phyloP scores from a whole-genome alignment of 2,797 vertebrate genomes.

The Sebastes aleutianus region DNA sequence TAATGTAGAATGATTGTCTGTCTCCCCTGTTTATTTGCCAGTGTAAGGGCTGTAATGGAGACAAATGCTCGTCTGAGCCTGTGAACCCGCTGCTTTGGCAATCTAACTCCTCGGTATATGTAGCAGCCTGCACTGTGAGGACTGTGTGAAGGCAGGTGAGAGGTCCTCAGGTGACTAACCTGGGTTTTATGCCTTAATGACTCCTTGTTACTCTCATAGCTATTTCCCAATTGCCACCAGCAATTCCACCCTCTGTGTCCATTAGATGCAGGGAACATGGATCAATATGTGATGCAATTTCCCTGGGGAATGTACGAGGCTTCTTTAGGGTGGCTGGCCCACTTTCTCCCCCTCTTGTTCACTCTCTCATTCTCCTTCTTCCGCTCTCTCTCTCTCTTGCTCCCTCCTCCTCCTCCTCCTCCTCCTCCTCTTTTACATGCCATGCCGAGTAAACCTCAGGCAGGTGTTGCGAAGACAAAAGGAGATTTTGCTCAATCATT shows the following conservation, averaged over 20 bases:
- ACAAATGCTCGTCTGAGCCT: constrained; percentile 74
- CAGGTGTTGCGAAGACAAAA: constrained; percentile 39
- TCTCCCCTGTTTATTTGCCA: constrained; percentile 78
- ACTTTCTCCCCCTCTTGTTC: constrained; percentile 30
- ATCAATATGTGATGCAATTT: constrained; percentile 79
- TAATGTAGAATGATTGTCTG: constrained; percentile 81
- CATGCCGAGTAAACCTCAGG: constrained; percentile 40
- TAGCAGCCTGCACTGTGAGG: constrained; percentile 16
- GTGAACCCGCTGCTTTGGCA: constrained; percentile 52
- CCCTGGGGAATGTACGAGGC: constrained; percentile 57
- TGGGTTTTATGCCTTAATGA: constrained; percentile 77
- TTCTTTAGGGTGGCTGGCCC: constrained; percentile 52
- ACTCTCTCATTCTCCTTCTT: not conserved
- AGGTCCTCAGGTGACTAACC: constrained; percentile 73
- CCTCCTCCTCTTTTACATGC: constrained; percentile 7
- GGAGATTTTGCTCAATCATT: constrained; percentile 46
- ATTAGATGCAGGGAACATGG: constrained; percentile 70
- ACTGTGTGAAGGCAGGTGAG: constrained; percentile 57
- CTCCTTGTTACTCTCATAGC: constrained; percentile 77
- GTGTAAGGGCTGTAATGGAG: constrained; percentile 73
- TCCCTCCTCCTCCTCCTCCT: not conserved
- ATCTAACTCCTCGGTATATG: constrained; percentile 28
- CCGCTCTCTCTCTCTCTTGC: not conserved
- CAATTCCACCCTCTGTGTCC: constrained; percentile 69
- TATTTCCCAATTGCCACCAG: constrained; percentile 75